These are phyloP conservation scores for Blomia tropicalis DNA, from an alignment of 2,888 invertebrate species.

Conservation along the genomic window DNA sequence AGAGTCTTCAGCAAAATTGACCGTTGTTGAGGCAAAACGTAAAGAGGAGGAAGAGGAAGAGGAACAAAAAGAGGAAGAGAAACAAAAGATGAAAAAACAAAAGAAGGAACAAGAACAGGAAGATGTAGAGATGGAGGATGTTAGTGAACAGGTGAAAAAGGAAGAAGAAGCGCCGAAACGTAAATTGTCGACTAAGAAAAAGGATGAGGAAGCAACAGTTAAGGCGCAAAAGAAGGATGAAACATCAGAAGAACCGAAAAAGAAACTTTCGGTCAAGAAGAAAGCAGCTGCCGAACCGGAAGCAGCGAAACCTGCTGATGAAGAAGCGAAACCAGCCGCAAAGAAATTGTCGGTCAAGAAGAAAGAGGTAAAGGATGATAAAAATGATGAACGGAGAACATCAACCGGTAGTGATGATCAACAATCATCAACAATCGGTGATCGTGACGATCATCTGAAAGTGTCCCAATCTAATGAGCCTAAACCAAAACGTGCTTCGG, in stretches of 20 bases:
- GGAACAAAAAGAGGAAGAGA: conserved; percentile 27
- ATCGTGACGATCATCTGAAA: not conserved
- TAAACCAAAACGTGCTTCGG: not conserved
- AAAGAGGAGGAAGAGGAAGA: conserved; percentile 35
- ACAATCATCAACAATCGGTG: not conserved
- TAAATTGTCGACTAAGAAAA: conserved; percentile 36
- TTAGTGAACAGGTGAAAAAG: conserved; percentile 32
- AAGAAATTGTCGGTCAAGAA: conserved; percentile 3
- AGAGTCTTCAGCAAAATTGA: conserved; percentile 66
- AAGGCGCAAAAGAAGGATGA: conserved; percentile 32
- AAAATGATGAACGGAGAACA: not conserved
- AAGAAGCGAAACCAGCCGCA: not conserved
- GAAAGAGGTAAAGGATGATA: not conserved
- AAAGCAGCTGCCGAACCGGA: not conserved
- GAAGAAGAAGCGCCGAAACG: conserved; percentile 34
- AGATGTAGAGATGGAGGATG: conserved; percentile 42
- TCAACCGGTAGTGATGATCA: not conserved
- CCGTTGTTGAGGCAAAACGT: conserved; percentile 35
- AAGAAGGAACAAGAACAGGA: conserved; percentile 37
- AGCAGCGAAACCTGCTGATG: not conserved
- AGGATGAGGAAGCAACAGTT: conserved; percentile 32
- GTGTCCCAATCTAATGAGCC: not conserved
- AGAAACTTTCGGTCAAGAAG: conserved; percentile 23
- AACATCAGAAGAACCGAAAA: conserved; percentile 28
- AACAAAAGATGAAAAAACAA: conserved; percentile 25